Base-by-base conservation (phyloP, 2,888 invertebrate species). In the Drosophila meridiana region DNA sequence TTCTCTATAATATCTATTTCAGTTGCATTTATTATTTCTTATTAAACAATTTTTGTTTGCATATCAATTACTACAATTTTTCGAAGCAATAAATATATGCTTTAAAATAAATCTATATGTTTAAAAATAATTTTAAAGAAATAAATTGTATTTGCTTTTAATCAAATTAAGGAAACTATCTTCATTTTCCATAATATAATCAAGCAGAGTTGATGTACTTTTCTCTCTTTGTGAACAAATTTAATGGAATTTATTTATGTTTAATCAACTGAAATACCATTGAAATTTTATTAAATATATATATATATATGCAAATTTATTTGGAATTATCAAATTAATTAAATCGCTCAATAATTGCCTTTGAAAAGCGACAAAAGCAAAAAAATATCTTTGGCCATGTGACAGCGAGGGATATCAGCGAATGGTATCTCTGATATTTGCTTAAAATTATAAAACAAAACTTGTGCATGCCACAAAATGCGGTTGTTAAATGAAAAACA, bases 381-480 rank as follows among this genome's bases (percentile, higher is more conserved):
- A 20, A 40, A 50, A 38, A 47, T 13, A 26, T 59, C 36, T 13
- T 36, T 50, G 11, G 47, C 36, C 43, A 43, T 47, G 47, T 28
- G 56, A 43, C 38, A 61, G n/a, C 32, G 34, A 13, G 52, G 26
- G 45, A 48, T 64, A 63, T 68, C 40, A 48, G 13, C 48, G 48
- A 70, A 61, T 64, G 64, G 40, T 64, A 61, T 61, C 69, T 59
- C 55, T 34, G 65, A 60, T 84, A 82, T 84, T 84, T 84, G 84
- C 82, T 84, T 87, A 82, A 84, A 87, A 84, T 84, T 87, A 84
- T 84, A 72, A 76, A 84, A 72, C 87, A 82, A 75, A 82, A 82
- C 76, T 83, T 71, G 69, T 47, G 69, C 76, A 57, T 71, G 67
- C 79, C 77, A 71, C 86, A 73, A 86, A 86, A 75, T 86, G 83